phyloP scores from a whole-genome alignment of 2,797 vertebrate species.

The Pangasius mekongensis region DNA sequence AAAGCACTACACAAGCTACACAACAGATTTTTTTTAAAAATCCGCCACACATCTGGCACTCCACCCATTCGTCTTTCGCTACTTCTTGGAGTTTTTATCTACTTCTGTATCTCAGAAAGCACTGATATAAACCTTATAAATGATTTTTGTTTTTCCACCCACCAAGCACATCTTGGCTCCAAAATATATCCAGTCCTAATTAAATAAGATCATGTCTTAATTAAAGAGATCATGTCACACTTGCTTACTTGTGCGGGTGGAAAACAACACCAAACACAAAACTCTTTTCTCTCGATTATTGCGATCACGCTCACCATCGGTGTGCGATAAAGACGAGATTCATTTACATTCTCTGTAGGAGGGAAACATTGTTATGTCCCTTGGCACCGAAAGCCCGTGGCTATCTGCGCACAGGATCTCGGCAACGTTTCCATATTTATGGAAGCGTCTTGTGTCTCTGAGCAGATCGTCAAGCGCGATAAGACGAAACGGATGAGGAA shows the following conservation, averaged over 20 bases:
- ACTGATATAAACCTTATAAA: not conserved
- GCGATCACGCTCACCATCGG: slow-evolving; percentile 63
- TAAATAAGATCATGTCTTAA: slow-evolving; percentile 34
- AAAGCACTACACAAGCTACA: not conserved
- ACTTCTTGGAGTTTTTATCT: not conserved
- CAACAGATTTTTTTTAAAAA: not conserved
- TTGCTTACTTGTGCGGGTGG: not conserved
- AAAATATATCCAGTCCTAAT: slow-evolving; percentile 23
- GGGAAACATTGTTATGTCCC: slow-evolving; percentile 44
- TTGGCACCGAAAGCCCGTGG: slow-evolving; percentile 47
- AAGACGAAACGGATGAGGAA: slow-evolving; percentile 69
- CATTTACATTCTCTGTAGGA: slow-evolving; percentile 67
- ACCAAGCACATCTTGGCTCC: slow-evolving; percentile 16
- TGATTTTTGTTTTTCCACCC: slow-evolving; percentile 13
- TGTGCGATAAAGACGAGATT: slow-evolving; percentile 69
- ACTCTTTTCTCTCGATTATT: slow-evolving; percentile 32
- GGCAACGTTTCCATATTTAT: slow-evolving; percentile 78
- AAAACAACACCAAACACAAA: slow-evolving; percentile 31
- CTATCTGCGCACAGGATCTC: slow-evolving; percentile 71
- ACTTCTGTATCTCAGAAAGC: not conserved
- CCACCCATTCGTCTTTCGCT: not conserved
- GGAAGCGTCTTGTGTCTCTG: slow-evolving; percentile 80
- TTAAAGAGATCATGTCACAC: slow-evolving; percentile 38
- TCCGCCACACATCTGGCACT: not conserved
- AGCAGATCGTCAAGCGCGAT: slow-evolving; percentile 79